Conservation (phyloP, 1,140 invertebrate species). For the Plectrocnemia conspersa region DNA sequence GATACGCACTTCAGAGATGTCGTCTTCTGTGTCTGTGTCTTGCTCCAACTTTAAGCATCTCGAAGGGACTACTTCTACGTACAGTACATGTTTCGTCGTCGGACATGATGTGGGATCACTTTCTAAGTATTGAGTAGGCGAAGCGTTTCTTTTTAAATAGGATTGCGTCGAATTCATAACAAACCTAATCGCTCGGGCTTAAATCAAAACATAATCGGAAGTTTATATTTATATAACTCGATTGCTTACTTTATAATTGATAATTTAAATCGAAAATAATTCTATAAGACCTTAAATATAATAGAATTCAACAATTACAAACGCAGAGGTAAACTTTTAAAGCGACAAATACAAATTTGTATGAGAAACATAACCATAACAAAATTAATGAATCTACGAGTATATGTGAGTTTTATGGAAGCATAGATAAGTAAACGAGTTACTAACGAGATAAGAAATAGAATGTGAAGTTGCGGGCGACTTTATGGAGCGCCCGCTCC, state of each 20-base stretch:
- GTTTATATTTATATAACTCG: background rate
- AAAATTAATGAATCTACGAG: too few relatives aligned
- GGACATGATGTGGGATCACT: conserved; percentile 26
- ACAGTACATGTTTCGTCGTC: conserved; percentile 30
- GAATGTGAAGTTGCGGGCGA: background rate
- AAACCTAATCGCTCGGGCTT: conserved; percentile 15
- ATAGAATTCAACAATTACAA: background rate
- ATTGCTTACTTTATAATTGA: background rate
- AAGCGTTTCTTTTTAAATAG: background rate
- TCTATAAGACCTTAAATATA: background rate
- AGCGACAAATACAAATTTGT: background rate
- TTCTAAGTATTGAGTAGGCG: conserved; percentile 28
- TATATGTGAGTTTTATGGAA: background rate
- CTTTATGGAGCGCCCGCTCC: background rate
- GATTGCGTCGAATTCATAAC: conserved; percentile 14
- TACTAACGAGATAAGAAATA: background rate
- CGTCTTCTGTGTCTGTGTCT: conserved; percentile 19
- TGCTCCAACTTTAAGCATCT: conserved; percentile 28
- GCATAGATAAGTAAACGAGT: background rate
- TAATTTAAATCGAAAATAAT: background rate
- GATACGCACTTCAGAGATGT: background rate
- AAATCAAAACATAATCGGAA: conserved; percentile 9
- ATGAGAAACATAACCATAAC: background rate
- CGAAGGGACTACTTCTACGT: conserved; percentile 32
- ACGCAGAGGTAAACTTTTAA: background rate